Base-by-base conservation (phyloP, 2,888 invertebrate species). In the Diloba caeruleocephala region DNA sequence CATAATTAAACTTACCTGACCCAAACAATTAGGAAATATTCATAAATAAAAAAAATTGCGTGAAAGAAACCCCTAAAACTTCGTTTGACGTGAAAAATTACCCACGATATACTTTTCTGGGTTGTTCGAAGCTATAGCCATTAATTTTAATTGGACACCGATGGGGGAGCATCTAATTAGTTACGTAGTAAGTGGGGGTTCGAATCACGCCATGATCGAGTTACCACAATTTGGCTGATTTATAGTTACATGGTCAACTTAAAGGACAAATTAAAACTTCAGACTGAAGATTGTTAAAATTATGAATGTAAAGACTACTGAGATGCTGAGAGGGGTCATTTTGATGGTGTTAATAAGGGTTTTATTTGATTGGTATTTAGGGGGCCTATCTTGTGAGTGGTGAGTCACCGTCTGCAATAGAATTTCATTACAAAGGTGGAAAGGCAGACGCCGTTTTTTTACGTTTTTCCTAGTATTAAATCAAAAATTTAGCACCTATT, bases 61-160 rank as follows among this genome's bases (percentile, higher is more conserved):
- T 31, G 17, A 19, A 34, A 28, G 23, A 21, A 9, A 5, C n/a
- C 10, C 23, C 9, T n/a, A 2, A 25, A 36, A 42, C 15, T 43
- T 44, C 3, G 23, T 33, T 53, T 36, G 29, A 48, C 36, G 38
- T 33, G n/a, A 41, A 45, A 59, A 39, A 21, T 32, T 34, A 10
- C n/a, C 1, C 3, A 14, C 31, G 32, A 57, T 31, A 12, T 1
- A 7, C 1, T 43, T 39, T 23, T 29, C n/a, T 4, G 10, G 9
- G 19, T 51, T 28, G 14, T 28, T 19, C 31, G 21, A 43, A 52
- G 15, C 26, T 31, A 33, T 19, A 14, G 36, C 48, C 37, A 65
- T 69, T 68, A 57, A 65, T 69, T 57, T 50, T 50, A 57, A 69
- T 55, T 51, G 36, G 33, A 25, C 28, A 5, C 31, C 34, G 43